A percentile compares a stretch with the other conserved stretches of the same genome.
Conservation (phyloP, 30 jellyfish, hydroid and myxozoan species). For the Turritopsis dohrnii region DNA sequence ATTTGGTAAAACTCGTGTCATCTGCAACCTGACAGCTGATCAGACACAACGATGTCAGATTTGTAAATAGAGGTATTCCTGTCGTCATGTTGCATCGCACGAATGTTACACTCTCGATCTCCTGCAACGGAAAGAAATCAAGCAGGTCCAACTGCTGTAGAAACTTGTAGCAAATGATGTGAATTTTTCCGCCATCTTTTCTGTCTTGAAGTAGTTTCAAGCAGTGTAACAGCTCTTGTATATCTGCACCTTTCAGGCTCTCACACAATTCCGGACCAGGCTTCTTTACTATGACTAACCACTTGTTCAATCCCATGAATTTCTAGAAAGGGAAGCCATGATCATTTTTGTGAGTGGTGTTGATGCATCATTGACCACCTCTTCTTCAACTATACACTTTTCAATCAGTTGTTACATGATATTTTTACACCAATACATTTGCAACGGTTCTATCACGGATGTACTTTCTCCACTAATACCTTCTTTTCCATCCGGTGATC, state of each 20-base stretch:
- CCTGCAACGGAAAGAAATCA: conserved; percentile 1
- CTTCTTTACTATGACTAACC: not conserved
- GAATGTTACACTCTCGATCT: not conserved
- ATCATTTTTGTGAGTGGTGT: not conserved
- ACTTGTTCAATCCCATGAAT: not conserved
- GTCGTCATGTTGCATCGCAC: not conserved
- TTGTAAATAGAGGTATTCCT: not conserved
- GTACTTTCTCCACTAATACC: too few species aligned
- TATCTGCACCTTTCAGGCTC: conserved; percentile 1
- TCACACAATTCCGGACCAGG: not conserved
- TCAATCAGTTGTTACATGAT: not conserved
- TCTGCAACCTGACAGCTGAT: conserved; percentile 9
- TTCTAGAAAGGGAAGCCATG: not conserved
- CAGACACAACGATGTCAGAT: not conserved
- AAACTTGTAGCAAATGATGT: conserved; percentile 4
- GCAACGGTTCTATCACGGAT: too few species aligned
- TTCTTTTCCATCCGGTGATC: too few species aligned
- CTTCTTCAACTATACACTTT: not conserved
- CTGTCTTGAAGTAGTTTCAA: not conserved
- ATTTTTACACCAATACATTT: too few species aligned
- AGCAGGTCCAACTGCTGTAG: conserved; percentile 24
- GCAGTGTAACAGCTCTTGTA: not conserved
- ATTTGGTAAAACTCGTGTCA: not conserved
- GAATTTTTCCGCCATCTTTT: not conserved
- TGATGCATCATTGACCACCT: not conserved